Conservation (phyloP, 2,113 vertebrate species). For the Pseudois nayaur region DNA sequence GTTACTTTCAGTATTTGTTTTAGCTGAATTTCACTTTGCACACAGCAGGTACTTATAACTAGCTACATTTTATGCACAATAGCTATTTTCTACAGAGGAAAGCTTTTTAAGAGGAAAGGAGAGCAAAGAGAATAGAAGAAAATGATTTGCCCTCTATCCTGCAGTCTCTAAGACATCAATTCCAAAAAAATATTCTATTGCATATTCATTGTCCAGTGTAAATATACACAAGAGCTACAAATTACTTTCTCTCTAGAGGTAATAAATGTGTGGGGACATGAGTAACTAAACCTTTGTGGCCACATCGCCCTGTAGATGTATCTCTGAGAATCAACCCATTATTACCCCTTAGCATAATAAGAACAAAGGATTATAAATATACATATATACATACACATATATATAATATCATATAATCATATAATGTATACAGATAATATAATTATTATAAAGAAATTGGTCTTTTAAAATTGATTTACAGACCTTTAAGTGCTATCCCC, state of each 20-base stretch:
- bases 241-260: background rate
- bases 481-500: background rate
- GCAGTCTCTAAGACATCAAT: background rate
- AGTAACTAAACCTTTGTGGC: background rate
- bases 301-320: background rate
- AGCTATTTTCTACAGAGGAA: background rate
- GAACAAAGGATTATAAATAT: background rate
- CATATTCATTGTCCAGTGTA: background rate
- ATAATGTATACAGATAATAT: background rate
- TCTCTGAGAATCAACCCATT: background rate
- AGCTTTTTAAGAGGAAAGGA: background rate
- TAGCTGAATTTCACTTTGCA: background rate
- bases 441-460: background rate
- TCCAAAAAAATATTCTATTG: background rate
- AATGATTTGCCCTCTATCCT: background rate
- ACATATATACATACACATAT: background rate
- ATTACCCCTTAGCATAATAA: background rate
- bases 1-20: background rate
- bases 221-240: background rate
- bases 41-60: background rate
- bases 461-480: background rate
- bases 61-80: background rate
- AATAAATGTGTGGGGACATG: background rate
- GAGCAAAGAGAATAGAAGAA: background rate
- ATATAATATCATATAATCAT: background rate